These are phyloP conservation scores for Pachyramphus minor DNA, from an alignment of 2,113 vertebrate genomes.

Conservation along the genomic window DNA sequence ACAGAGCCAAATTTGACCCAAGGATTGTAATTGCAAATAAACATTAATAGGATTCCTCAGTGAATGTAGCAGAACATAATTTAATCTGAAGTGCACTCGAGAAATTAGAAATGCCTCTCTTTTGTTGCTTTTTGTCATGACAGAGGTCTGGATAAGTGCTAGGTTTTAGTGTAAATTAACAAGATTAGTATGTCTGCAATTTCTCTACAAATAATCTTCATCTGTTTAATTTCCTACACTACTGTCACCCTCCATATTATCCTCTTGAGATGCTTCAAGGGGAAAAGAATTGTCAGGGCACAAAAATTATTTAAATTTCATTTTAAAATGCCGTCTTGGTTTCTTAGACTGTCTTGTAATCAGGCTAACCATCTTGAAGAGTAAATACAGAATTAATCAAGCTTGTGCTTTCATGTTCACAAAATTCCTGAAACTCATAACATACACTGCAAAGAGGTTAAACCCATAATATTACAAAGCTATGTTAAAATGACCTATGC, in stretches of 20 bases:
- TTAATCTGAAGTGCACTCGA: slow-evolving; percentile 57
- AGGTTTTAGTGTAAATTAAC: slow-evolving; percentile 66
- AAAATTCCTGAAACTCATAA: neutral
- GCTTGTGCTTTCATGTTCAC: neutral
- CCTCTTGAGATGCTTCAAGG: slow-evolving; percentile 43
- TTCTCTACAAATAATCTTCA: slow-evolving; percentile 53
- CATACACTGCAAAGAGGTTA: neutral
- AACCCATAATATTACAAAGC: neutral
- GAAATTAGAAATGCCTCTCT: slow-evolving; percentile 61
- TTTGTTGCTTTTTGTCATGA: slow-evolving; percentile 50
- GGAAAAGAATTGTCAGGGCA: slow-evolving; percentile 31
- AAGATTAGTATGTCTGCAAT: slow-evolving; percentile 25
- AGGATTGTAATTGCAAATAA: slow-evolving; percentile 42
- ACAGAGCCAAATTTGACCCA: slow-evolving; percentile 3
- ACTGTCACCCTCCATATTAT: slow-evolving; percentile 19
- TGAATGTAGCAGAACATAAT: slow-evolving; percentile 48
- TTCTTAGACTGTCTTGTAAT: slow-evolving; percentile 21
- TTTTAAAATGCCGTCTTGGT: slow-evolving; percentile 20
- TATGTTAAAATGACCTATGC: neutral
- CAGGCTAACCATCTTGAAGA: neutral
- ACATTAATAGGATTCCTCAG: slow-evolving; percentile 40
- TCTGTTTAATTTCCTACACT: slow-evolving; percentile 55
- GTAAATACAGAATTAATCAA: slow-evolving; percentile 48
- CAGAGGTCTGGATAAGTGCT: slow-evolving; percentile 56
- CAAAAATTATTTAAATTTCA: slow-evolving; percentile 43